Percentiles rank a stretch among this genome's conserved stretches.
Conservation (phyloP, 2,888 invertebrate genomes). For the Odontothrips loti region DNA sequence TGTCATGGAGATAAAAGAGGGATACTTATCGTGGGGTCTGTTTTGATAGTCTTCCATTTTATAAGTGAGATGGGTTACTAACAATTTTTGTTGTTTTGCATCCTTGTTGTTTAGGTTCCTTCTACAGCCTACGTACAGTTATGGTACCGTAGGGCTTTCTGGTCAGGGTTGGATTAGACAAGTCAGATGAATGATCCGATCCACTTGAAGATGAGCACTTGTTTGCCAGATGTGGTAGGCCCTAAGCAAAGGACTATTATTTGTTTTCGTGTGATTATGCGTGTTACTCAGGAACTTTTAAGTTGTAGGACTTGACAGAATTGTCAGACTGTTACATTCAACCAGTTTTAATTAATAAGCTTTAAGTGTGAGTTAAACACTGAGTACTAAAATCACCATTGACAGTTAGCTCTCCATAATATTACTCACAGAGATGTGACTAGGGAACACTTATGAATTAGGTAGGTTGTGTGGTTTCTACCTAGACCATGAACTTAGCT, state of each 20-base stretch:
- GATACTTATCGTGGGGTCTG: not conserved
- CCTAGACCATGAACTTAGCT: not conserved
- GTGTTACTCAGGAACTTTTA: constrained; percentile 18
- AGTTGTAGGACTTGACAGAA: constrained; percentile 10
- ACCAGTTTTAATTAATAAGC: not conserved
- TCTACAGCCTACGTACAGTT: constrained; percentile 20
- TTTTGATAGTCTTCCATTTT: not conserved
- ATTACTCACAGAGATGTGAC: not conserved
- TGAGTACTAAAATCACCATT: constrained; percentile 6
- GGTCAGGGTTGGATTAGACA: constrained; percentile 24
- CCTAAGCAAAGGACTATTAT: constrained; percentile 11
- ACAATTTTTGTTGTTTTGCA: constrained; percentile 23
- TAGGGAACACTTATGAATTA: constrained; percentile 15
- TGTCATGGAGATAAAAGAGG: not conserved
- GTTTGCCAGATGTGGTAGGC: constrained; percentile 13
- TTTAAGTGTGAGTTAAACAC: not conserved
- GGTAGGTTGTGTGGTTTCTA: constrained; percentile 1
- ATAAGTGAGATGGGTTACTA: constrained; percentile 2
- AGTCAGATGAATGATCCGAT: constrained; percentile 20
- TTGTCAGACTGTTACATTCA: not conserved
- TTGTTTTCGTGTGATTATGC: constrained; percentile 20
- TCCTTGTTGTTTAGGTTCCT: constrained; percentile 17
- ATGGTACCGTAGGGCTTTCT: constrained; percentile 22
- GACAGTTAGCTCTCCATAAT: not conserved
- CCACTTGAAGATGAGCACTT: constrained; percentile 22